Evolutionary conservation across 2,113 vertebrate species (phyloP).

Genomic region (Mirounga angustirostris): DNA sequence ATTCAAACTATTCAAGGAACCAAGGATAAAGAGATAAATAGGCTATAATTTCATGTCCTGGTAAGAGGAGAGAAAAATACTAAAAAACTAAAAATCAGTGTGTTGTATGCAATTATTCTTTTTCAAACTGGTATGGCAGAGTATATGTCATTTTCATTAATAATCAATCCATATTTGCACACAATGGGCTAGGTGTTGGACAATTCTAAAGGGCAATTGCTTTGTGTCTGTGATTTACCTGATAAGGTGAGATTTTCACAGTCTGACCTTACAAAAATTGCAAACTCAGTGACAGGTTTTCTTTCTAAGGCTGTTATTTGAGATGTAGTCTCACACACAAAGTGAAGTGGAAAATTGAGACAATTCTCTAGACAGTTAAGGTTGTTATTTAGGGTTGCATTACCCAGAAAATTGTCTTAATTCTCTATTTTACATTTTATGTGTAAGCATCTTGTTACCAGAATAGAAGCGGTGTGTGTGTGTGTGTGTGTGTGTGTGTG

Average conservation of each 20-base stretch:
- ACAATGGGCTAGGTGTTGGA: neutral
- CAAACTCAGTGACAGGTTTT: neutral
- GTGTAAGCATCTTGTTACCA: neutral
- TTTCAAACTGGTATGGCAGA: neutral
- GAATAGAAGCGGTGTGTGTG: neutral
- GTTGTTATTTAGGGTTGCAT: neutral
- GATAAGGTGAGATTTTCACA: neutral
- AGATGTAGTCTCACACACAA: neutral
- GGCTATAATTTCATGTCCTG: neutral
- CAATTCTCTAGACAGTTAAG: neutral
- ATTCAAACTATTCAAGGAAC: neutral
- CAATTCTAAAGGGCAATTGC: neutral
- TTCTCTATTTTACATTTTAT: neutral
- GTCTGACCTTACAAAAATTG: conserved; percentile 15
- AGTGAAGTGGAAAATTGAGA: conserved; percentile 30
- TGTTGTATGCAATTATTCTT: neutral
- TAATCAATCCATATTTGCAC: neutral
- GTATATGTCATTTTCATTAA: neutral
- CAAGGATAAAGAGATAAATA: neutral
- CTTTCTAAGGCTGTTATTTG: neutral
- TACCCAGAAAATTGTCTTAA: neutral
- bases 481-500: neutral
- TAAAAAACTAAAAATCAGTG: conserved; percentile 3
- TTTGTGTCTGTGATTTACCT: conserved; percentile 26
- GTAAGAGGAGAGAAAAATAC: neutral